Base-by-base conservation (phyloP, 2,113 vertebrate species). In the Shinisaurus crocodilurus region DNA sequence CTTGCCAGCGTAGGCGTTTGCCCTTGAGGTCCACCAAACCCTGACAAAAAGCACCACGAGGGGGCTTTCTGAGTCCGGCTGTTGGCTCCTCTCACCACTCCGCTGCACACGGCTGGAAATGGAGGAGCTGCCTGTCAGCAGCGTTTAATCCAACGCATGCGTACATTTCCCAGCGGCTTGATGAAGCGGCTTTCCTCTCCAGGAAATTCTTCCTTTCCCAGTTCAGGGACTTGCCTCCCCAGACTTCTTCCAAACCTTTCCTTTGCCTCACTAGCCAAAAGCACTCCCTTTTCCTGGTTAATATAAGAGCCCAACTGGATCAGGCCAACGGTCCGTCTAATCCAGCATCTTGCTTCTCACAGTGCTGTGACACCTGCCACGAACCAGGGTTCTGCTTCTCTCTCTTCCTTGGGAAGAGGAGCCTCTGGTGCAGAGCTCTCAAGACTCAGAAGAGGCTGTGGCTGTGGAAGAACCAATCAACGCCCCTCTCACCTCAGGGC, bases 141-240 rank as follows among this genome's bases (percentile, higher is more conserved):
- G 29, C 54, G 6, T 45, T 86, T 79, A 72, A 80, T 69, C 27
- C 25, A 69, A 9, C 7, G 9, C 48, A 45, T 0, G 6, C 82
- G 90, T 37, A 84, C n/a, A 32, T 86, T 91, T 95, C 93, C 88
- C 91, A 81, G 81, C 92, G 83, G 86, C 77, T 82, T 34, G 1
- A 83, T 54, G 91, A 94, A 85, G 60, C 86, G 72, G 69, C 85
- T 90, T 95, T 89, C 88, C 81, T 85, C 90, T 94, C 81, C 91
- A 92, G 91, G 93, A 96, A 93, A 95, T 89, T 82, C 94, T 89
- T 93, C 29, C 70, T 83, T 82, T 95, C 37, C 74, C 25, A 48
- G 87, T 91, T 90, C 90, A 95, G 32, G 80, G 85, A 83, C 85
- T 40, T 6, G 3, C 69, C 9, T 74, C 63, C 67, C 8, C 8